Base-by-base conservation (phyloP, 1,140 invertebrate genomes). In the Agrypnia vestita region DNA sequence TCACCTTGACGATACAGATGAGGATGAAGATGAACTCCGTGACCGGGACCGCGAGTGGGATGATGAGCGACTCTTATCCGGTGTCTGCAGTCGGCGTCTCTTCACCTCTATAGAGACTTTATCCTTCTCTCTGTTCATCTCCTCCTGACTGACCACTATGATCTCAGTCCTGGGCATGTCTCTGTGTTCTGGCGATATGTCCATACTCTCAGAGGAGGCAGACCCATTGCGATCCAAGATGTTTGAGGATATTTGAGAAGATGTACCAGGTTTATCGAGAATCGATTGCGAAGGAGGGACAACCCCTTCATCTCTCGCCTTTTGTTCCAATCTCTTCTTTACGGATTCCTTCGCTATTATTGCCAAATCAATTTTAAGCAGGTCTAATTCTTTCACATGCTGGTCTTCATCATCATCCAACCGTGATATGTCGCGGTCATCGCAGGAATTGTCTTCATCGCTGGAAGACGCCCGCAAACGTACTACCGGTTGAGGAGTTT, bases 401-500 rank as follows among this genome's bases (percentile, higher is more conserved):
- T 83, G 79, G 15, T 89, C 87, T 10, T 89, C 86, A 61, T 88
- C 80, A 19, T 83, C 80, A 49, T 84, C 84, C 6, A 77, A 11
- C 73, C 78, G 59, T 3, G 88, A 6, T 84, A 51, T 47, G n/a
- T 83, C 13, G 76, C 86, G n/a, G 88, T 85, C 56, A 89, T 85
- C 9, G 87, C 86, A 91, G 4, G 90, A 88, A 35, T 90, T 89
- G 1, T 87, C 90, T 49, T 91, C 87, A 0, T 91, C 91, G 12
- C 87, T 90, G 10, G 92, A 93, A 0, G 92, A 93, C 15, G 91
- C 90, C 55, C 92, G 86, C 80, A 94, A 85, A 79, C 93, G 92
- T 0, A 93, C 92, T 4, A 91, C 89, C 7, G 90, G 88, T 17
- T 90, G 87, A 0, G 87, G 90, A 74, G 88, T 89, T 71, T 85